Percentiles rank a stretch among this genome's conserved stretches.
Conservation (phyloP, 2,113 vertebrate genomes). For the Ovis aries region DNA sequence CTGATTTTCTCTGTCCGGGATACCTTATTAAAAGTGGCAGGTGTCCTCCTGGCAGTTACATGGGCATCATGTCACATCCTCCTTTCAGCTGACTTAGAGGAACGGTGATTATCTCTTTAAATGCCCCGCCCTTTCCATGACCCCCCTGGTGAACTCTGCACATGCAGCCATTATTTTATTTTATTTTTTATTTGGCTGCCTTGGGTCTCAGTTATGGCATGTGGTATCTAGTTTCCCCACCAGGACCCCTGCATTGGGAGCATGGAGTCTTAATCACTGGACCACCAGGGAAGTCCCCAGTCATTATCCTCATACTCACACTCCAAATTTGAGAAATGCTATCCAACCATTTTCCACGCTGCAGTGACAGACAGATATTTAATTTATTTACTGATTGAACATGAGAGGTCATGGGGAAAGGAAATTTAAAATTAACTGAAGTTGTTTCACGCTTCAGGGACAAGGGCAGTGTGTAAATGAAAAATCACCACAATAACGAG, state of each 20-base stretch:
- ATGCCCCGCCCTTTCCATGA: background rate
- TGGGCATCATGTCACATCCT: background rate
- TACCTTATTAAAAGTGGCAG: background rate
- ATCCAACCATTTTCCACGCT: background rate
- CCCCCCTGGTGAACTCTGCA: background rate
- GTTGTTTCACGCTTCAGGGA: background rate
- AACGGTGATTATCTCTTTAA: background rate
- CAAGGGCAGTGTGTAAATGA: background rate
- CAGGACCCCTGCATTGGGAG: background rate
- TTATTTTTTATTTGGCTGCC: background rate
- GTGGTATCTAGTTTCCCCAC: background rate
- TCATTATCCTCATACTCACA: background rate
- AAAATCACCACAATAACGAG: background rate
- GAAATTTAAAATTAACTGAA: background rate
- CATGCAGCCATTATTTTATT: background rate
- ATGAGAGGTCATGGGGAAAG: background rate
- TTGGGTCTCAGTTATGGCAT: background rate
- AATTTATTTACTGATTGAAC: background rate
- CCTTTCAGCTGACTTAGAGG: background rate
- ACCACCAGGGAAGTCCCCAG: background rate
- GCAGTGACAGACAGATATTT: background rate
- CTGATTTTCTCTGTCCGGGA: background rate
- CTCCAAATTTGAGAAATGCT: background rate
- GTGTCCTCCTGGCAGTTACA: background rate
- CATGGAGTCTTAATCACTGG: background rate